Conservation (phyloP, 2,113 vertebrate species). For the Mirza zaza region DNA sequence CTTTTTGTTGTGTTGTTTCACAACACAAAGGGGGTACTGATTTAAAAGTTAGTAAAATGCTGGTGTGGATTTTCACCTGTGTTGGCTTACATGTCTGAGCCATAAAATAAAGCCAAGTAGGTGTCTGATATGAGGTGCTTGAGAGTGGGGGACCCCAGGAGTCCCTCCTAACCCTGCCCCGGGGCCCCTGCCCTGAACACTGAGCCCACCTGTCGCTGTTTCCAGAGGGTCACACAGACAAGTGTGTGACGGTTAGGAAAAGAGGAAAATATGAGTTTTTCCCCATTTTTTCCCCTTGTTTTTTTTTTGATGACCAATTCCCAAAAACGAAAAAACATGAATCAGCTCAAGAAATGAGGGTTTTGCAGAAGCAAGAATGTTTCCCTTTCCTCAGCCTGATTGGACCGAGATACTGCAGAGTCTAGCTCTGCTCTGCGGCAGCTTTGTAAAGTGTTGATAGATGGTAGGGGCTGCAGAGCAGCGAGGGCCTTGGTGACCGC, state of each 20-base stretch:
- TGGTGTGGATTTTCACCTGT: neutral
- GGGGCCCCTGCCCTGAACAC: neutral
- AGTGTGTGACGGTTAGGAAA: slow-evolving; percentile 51
- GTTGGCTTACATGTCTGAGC: neutral
- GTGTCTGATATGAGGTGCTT: neutral
- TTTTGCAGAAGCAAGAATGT: slow-evolving; percentile 10
- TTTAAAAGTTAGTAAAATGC: neutral
- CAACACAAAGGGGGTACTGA: neutral
- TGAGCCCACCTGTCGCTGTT: slow-evolving; percentile 35
- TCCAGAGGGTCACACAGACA: slow-evolving; percentile 51
- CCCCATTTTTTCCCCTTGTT: neutral
- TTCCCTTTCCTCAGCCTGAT: slow-evolving; percentile 31
- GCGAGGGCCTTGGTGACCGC: neutral
- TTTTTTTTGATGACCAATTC: slow-evolving; percentile 18
- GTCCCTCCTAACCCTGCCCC: neutral
- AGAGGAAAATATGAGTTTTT: slow-evolving; percentile 57
- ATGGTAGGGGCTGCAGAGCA: neutral
- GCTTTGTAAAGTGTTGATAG: slow-evolving; percentile 17
- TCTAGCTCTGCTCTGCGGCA: neutral
- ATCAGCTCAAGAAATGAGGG: slow-evolving; percentile 6
- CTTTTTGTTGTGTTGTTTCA: neutral
- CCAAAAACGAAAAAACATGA: neutral
- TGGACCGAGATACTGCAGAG: neutral
- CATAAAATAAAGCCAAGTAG: neutral
- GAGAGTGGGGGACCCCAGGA: neutral